phyloP scores from a whole-genome alignment of 1,140 invertebrate genomes.

The Heterodera schachtii region DNA sequence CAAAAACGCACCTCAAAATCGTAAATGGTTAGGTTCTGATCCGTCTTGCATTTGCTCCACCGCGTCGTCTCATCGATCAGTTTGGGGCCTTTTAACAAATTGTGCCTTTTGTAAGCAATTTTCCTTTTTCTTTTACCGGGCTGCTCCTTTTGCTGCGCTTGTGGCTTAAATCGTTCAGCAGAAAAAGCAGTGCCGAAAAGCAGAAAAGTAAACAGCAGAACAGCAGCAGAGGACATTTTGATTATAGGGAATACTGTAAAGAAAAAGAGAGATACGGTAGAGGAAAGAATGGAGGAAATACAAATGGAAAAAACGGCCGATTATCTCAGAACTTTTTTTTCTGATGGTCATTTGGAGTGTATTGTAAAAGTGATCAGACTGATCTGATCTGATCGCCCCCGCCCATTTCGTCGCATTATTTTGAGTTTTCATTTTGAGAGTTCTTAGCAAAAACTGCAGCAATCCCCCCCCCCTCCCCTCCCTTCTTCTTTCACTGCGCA shows the following conservation, averaged over 20 bases:
- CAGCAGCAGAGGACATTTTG: background rate
- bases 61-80: conserved; percentile 64
- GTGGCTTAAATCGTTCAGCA: background rate
- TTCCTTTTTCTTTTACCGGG: background rate
- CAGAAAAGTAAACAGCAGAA: background rate
- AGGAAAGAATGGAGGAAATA: too few species aligned
- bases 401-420: too few species aligned
- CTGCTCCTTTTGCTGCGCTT: conserved; percentile 9
- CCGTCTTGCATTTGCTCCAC: conserved; percentile 58
- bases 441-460: too few species aligned
- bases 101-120: too few species aligned
- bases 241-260: background rate
- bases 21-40: conserved; percentile 58
- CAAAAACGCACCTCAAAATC: conserved; percentile 56
- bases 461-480: too few species aligned
- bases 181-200: background rate
- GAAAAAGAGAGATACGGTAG: background rate
- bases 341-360: too few species aligned
- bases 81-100: conserved; percentile 55
- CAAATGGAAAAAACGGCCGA: too few species aligned
- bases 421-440: too few species aligned
- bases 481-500: too few species aligned
- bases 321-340: too few species aligned
- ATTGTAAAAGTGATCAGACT: too few species aligned
- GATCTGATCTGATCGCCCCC: background rate